These are phyloP conservation scores for Epizoanthus rinbou DNA, from an alignment of 92 coral and sea anemone species.

Conservation along the genomic window DNA sequence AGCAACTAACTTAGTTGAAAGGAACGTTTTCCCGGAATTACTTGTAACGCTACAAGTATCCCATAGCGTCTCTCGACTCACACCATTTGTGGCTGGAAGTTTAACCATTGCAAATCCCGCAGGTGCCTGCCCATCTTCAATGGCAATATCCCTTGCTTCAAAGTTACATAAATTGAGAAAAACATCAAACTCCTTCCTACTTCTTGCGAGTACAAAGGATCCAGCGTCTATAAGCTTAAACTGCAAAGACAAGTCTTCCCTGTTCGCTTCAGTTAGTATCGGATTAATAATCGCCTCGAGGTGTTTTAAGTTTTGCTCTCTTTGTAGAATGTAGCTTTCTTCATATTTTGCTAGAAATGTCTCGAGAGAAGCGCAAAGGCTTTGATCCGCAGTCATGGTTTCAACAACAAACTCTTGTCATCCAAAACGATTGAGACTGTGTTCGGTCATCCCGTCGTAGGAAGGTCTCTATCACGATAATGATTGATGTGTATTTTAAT, in stretches of 20 bases:
- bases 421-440: neutral
- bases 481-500: too few relatives aligned
- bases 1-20: slow-evolving; percentile 66
- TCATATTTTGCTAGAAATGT: slow-evolving; percentile 44
- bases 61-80: slow-evolving; percentile 49
- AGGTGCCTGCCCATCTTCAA: slow-evolving; percentile 80
- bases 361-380: slow-evolving; percentile 35
- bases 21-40: slow-evolving; percentile 68
- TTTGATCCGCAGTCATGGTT: slow-evolving; percentile 1
- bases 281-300: slow-evolving; percentile 61
- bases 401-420: neutral
- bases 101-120: slow-evolving; percentile 69
- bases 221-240: slow-evolving; percentile 49
- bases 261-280: slow-evolving; percentile 50
- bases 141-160: slow-evolving; percentile 60
- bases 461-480: too few relatives aligned
- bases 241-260: slow-evolving; percentile 53
- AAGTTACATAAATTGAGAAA: slow-evolving; percentile 54
- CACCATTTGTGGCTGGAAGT: slow-evolving; percentile 38
- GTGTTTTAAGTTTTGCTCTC: slow-evolving; percentile 13
- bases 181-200: slow-evolving; percentile 59
- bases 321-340: slow-evolving; percentile 31
- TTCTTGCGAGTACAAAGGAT: slow-evolving; percentile 44
- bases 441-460: too few relatives aligned
- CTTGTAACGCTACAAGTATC: slow-evolving; percentile 60